Base-by-base conservation (phyloP, 2,797 vertebrate genomes). In the Gambelia wislizenii region DNA sequence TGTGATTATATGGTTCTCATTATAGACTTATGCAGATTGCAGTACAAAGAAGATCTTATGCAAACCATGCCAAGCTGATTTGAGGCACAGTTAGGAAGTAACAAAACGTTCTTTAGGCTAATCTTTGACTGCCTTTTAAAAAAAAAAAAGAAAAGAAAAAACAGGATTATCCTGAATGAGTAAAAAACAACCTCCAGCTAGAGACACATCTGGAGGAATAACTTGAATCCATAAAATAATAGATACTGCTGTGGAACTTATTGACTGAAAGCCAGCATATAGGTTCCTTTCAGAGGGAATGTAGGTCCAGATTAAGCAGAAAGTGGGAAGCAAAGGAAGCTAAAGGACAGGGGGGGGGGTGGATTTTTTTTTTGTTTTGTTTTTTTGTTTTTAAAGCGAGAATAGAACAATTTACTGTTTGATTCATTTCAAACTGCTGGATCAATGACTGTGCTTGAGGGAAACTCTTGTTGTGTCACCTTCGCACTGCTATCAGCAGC, bases 11-110 rank as follows among this genome's bases (percentile, higher is more conserved):
- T 94, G 81, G 89, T 93, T 94, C 84, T 92, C 54, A 85, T 91
- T 90, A 91, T 6, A 93, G 87, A 94, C 91, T 78, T 84, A 89
- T 93, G 89, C 44, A 92, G 85, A 87, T 89, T 90, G 74, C 78
- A 91, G 49, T 86, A 79, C 49, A 86, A 88, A 87, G 84, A 10
- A 91, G 91, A 92, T 92, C 39, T 88, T 86, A 91, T 56, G 80
- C 47, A 93, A 81, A 85, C 22, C 27, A 83, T 22, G 56, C 30
- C n/a, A 79, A 80, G 18, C 76, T 33, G 61, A 67, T 81, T 39
- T 84, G 12, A 61, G 49, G 36, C 69, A 64, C 52, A 75, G 44
- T 92, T 89, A 87, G 52, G 82, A 92, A 75, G 69, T 89, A 92
- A 77, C 70, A 93, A 92, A 85, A 86, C 87, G 54, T 89, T 92